phyloP scores from a whole-genome alignment of 2,888 invertebrate species.

The Lobophora halterata region DNA sequence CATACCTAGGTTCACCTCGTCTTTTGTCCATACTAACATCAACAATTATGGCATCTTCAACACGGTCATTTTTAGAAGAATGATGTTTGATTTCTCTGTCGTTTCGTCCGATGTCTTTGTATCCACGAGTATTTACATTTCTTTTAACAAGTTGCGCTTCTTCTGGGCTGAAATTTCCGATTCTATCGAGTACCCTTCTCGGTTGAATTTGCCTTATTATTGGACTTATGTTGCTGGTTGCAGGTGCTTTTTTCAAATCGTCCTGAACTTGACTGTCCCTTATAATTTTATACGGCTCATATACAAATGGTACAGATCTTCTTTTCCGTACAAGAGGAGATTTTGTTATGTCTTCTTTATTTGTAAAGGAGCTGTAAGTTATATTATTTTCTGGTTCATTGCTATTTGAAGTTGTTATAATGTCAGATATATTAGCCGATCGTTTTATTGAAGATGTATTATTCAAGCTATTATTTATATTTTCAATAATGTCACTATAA shows the following conservation, averaged over 20 bases:
- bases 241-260: conserved; percentile 67
- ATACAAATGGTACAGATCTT: conserved; percentile 61
- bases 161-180: conserved; percentile 45
- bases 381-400: conserved; percentile 24
- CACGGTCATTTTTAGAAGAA: conserved; percentile 31
- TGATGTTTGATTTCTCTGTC: conserved; percentile 47
- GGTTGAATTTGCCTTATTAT: conserved; percentile 67
- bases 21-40: conserved; percentile 59
- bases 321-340: conserved; percentile 43
- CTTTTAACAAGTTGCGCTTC: conserved; percentile 48
- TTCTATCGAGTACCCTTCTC: conserved; percentile 60
- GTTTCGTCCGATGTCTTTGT: conserved; percentile 63
- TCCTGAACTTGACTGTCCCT: conserved; percentile 62
- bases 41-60: conserved; percentile 44
- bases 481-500: conserved; percentile 72
- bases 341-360: conserved; percentile 44
- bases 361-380: conserved; percentile 38
- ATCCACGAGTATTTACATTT: conserved; percentile 43
- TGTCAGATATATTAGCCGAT: conserved; percentile 9
- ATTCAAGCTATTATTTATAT: conserved; percentile 47
- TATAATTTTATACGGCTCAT: conserved; percentile 75
- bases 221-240: conserved; percentile 64
- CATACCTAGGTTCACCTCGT: conserved; percentile 70
- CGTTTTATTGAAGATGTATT: conserved; percentile 9
- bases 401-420: conserved; percentile 12